A percentile compares a stretch with the other conserved stretches of the same genome.
Conservation (phyloP, 2,888 invertebrate genomes). For the Ptilodon capucinus region DNA sequence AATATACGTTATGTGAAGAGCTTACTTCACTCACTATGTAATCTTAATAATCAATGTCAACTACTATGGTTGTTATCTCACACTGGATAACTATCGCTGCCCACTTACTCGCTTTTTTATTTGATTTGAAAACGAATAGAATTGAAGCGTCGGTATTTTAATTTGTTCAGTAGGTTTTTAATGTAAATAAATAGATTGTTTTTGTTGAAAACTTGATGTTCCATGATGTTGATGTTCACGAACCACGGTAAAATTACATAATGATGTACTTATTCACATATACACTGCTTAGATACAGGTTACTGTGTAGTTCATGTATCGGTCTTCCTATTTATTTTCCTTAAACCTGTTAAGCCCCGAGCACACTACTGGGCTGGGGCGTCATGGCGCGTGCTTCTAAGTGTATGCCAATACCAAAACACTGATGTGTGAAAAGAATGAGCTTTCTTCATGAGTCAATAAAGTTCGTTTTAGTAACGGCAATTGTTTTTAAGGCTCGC, state of each 20-base stretch:
- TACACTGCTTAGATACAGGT: slow-evolving; percentile 21
- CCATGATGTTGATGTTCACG: slow-evolving; percentile 74
- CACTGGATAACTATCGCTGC: no score
- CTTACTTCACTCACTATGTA: neutral
- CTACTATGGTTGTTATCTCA: neutral
- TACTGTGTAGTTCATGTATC: slow-evolving; percentile 26
- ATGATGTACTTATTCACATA: slow-evolving; percentile 14
- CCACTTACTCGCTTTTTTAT: neutral
- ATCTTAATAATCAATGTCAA: no score
- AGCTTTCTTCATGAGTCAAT: no score
- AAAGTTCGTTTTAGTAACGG: no score
- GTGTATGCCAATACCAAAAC: no score
- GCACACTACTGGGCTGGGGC: no score
- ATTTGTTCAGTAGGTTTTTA: slow-evolving; percentile 40
- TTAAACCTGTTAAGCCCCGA: no score
- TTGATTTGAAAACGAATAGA: neutral
- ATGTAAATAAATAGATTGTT: slow-evolving; percentile 72
- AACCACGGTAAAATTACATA: slow-evolving; percentile 50
- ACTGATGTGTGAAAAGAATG: no score
- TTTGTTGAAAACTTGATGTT: slow-evolving; percentile 76
- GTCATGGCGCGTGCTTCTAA: no score
- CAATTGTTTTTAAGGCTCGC: no score
- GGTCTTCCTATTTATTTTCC: slow-evolving; percentile 35
- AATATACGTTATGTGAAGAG: neutral
- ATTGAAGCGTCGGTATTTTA: slow-evolving; percentile 66